Percentiles rank a stretch among this genome's conserved stretches.
Evolutionary conservation across 2,113 vertebrate species (phyloP).

Genomic region (Stigmatopora argus): DNA sequence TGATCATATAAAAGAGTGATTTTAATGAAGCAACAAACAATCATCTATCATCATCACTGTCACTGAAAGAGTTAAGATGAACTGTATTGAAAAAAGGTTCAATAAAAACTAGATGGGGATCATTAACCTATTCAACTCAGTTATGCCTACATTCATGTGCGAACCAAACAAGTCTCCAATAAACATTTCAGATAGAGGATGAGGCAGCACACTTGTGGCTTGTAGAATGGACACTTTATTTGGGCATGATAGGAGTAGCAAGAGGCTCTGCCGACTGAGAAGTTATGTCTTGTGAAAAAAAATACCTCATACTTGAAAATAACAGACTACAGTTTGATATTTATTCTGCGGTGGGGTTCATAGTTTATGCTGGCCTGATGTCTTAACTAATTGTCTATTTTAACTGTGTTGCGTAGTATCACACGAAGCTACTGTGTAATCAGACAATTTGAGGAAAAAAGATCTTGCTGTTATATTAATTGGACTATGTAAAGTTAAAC

Average conservation of each 20-base stretch:
- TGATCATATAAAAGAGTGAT: too few relatives aligned
- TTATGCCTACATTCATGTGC: constrained; percentile 3
- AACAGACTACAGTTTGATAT: constrained; percentile 28
- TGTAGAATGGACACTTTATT: constrained; percentile 77
- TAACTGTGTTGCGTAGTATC: not conserved
- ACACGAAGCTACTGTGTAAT: constrained; percentile 9
- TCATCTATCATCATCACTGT: too few relatives aligned
- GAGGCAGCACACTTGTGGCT: constrained; percentile 58
- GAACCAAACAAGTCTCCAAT: constrained; percentile 51
- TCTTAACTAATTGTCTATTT: constrained; percentile 10
- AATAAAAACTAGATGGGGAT: not conserved
- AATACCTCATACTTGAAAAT: constrained; percentile 52
- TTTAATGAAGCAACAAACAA: too few relatives aligned
- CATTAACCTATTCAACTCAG: not conserved
- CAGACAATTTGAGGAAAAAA: not conserved
- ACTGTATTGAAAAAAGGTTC: not conserved
- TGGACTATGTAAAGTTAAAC: not conserved
- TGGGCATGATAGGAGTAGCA: constrained; percentile 70
- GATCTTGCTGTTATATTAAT: not conserved
- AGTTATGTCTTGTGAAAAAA: constrained; percentile 36
- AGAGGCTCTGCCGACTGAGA: constrained; percentile 25
- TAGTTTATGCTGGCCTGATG: constrained; percentile 32
- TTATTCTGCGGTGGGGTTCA: constrained; percentile 10
- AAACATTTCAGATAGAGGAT: constrained; percentile 67
- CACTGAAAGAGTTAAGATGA: too few relatives aligned